phyloP scores from a whole-genome alignment of 2,888 invertebrate species.

The Tipula confusa region DNA sequence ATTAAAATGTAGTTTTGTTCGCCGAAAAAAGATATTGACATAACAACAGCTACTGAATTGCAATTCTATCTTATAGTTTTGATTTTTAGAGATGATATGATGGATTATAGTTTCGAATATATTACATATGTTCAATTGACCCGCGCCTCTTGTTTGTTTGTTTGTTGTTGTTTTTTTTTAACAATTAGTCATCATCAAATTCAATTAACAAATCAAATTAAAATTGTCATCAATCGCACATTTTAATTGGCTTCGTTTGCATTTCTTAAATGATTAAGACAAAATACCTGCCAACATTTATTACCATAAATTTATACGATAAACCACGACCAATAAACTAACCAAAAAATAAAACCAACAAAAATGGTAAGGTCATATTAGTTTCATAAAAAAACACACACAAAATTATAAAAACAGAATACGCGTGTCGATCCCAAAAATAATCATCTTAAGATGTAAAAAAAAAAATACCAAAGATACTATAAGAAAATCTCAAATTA shows the following conservation, averaged over 20 bases:
- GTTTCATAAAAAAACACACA: neutral
- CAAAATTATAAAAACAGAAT: slow-evolving; percentile 12
- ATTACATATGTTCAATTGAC: neutral
- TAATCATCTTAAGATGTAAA: neutral
- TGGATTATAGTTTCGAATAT: neutral
- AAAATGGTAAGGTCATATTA: neutral
- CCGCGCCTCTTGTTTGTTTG: neutral
- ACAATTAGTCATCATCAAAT: neutral
- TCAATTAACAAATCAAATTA: neutral
- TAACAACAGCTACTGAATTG: neutral
- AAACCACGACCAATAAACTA: neutral
- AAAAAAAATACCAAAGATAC: slow-evolving; percentile 4
- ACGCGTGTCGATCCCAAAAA: neutral
- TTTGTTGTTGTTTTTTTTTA: too few relatives aligned
- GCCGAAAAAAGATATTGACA: neutral
- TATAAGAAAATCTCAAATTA: slow-evolving; percentile 3
- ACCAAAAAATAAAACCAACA: neutral
- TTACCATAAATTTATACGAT: neutral
- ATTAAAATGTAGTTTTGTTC: slow-evolving; percentile 3
- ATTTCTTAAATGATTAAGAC: neutral
- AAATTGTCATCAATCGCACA: slow-evolving; percentile 1
- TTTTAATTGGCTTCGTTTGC: neutral
- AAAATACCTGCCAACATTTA: slow-evolving; percentile 16
- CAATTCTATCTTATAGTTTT: neutral
- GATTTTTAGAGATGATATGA: neutral